phyloP scores from a whole-genome alignment of 1,140 invertebrate species.

The Drosophila sucinea region DNA sequence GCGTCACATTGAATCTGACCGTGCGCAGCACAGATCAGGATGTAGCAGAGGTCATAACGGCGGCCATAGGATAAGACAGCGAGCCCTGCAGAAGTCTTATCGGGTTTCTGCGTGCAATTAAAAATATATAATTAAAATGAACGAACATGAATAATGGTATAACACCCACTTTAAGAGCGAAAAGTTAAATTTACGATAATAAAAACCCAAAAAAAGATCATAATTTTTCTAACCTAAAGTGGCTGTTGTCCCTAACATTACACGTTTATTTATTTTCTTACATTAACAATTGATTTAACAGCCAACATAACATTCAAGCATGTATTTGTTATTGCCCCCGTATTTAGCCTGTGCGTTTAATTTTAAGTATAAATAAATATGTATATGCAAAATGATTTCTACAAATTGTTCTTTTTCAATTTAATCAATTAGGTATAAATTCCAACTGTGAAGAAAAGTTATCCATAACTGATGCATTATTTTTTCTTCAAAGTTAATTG shows the following conservation, averaged over 20 bases:
- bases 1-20: conserved; percentile 89
- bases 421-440: neutral
- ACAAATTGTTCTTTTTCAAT: neutral
- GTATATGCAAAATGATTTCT: neutral
- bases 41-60: conserved; percentile 92
- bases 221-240: conserved; percentile 63
- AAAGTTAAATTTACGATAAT: conserved; percentile 9
- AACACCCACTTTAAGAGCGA: neutral
- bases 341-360: conserved; percentile 57
- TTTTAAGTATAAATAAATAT: conserved; percentile 62
- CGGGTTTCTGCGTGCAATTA: conserved; percentile 61
- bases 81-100: conserved; percentile 65
- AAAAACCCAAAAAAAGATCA: conserved; percentile 52
- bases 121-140: conserved; percentile 56
- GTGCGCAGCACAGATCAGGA: conserved; percentile 87
- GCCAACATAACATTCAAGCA: conserved; percentile 33
- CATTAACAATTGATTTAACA: conserved; percentile 22
- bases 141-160: neutral
- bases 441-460: too few species aligned
- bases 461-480: too few species aligned
- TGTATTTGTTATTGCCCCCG: conserved; percentile 44
- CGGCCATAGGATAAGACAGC: conserved; percentile 90
- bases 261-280: conserved; percentile 3
- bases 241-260: conserved; percentile 23
- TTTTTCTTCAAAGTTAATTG: too few species aligned